phyloP scores from a whole-genome alignment of 2,113 vertebrate genomes.

The Beaufortia kweichowensis region DNA sequence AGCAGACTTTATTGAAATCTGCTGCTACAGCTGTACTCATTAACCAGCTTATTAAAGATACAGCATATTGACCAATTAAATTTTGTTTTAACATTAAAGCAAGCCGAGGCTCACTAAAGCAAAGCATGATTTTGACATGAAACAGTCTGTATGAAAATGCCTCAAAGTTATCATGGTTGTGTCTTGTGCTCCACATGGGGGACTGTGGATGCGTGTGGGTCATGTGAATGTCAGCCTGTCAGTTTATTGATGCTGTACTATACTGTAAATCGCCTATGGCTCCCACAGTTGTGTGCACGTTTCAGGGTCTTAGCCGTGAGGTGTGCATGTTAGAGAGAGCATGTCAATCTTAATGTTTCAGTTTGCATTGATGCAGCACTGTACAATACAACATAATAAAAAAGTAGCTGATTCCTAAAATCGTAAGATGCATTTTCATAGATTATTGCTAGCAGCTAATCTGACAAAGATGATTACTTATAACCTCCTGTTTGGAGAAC shows the following conservation, averaged over 20 bases:
- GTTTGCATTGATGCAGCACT: not conserved
- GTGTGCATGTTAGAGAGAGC: not conserved
- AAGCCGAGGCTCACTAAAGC: too few relatives aligned
- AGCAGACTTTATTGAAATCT: not conserved
- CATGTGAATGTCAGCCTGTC: conserved; percentile 12
- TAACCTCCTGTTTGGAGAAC: not conserved
- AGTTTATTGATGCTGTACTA: not conserved
- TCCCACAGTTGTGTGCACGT: not conserved
- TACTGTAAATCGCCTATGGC: not conserved
- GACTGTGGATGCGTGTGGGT: not conserved
- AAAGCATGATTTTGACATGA: conserved; percentile 1
- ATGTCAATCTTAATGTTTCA: not conserved
- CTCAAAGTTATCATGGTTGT: not conserved
- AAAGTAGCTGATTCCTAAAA: too few relatives aligned
- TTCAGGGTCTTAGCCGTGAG: not conserved
- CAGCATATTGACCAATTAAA: not conserved
- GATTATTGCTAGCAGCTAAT: too few relatives aligned
- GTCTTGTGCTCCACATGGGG: not conserved
- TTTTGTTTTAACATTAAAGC: too few relatives aligned
- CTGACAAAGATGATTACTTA: not conserved
- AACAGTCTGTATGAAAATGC: not conserved
- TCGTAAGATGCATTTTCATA: too few relatives aligned
- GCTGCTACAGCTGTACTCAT: too few relatives aligned
- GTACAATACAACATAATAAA: not conserved
- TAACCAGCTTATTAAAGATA: not conserved